These are phyloP conservation scores for Apotomis betuletana DNA, from an alignment of 2,888 invertebrate genomes.

Conservation along the genomic window DNA sequence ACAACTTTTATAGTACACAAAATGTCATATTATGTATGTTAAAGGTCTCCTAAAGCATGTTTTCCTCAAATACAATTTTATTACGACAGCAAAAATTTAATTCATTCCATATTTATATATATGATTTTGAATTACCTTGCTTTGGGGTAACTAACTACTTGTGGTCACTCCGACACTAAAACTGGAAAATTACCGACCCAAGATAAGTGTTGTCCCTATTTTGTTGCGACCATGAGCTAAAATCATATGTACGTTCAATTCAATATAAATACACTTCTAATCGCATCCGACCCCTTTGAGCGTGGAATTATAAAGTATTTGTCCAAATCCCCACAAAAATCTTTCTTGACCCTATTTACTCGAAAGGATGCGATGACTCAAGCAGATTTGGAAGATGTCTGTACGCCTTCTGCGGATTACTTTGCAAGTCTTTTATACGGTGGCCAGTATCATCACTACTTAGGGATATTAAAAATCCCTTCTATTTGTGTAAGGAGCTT, in stretches of 20 bases:
- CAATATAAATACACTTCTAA: not conserved
- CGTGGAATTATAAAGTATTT: slow-evolving; percentile 8
- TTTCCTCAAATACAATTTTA: too few relatives aligned
- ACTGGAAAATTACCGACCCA: too few relatives aligned
- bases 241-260: not conserved
- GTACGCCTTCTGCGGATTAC: slow-evolving; percentile 79
- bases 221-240: not conserved
- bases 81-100: too few relatives aligned
- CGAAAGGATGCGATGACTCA: slow-evolving; percentile 81
- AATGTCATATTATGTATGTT: too few relatives aligned
- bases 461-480: slow-evolving; percentile 82
- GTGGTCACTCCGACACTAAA: too few relatives aligned
- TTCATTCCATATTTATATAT: too few relatives aligned
- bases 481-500: slow-evolving; percentile 79
- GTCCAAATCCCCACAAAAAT: slow-evolving; percentile 57
- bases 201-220: too few relatives aligned
- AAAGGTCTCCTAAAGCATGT: too few relatives aligned
- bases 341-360: slow-evolving; percentile 74
- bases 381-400: slow-evolving; percentile 80
- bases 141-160: too few relatives aligned
- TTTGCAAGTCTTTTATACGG: slow-evolving; percentile 81
- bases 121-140: too few relatives aligned
- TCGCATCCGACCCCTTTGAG: slow-evolving; percentile 15
- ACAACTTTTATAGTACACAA: too few relatives aligned
- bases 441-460: slow-evolving; percentile 81